Conservation (phyloP, 2,113 vertebrate genomes). For the Pseudorectes ferrugineus region DNA sequence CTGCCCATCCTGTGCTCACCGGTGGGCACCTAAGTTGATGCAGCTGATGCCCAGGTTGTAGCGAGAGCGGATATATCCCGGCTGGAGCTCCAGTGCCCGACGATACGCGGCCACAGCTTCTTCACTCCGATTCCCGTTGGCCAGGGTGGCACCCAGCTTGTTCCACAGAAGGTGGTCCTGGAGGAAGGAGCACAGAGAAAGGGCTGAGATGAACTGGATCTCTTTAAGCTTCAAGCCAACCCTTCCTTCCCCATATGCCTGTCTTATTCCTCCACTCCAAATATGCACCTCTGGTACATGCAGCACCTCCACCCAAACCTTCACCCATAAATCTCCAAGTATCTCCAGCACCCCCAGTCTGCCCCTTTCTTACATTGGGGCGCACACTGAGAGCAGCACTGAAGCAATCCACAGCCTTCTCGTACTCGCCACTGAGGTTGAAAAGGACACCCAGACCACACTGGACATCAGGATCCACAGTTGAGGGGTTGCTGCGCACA, state of each 20-base stretch:
- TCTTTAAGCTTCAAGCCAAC: background rate
- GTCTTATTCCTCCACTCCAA: background rate
- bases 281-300: accelerated
- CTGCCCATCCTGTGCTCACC: constrained; percentile 71
- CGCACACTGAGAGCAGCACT: constrained; percentile 88
- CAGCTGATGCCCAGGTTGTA: constrained; percentile 98
- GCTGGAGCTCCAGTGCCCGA: constrained; percentile 90
- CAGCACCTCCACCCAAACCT: background rate
- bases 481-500: constrained; percentile 80
- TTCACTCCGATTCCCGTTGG: constrained; percentile 93
- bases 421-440: constrained; percentile 95
- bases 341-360: background rate
- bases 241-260: background rate
- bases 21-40: constrained; percentile 93
- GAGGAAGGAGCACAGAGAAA: background rate
- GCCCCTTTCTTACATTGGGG: constrained; percentile 80
- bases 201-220: background rate
- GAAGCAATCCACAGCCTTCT: constrained; percentile 98
- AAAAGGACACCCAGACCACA: constrained; percentile 96
- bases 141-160: constrained; percentile 93
- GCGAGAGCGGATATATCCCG: constrained; percentile 93
- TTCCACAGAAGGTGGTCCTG: constrained; percentile 98
- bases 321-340: background rate
- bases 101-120: constrained; percentile 94
- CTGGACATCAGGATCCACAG: constrained; percentile 94